Base-by-base conservation (phyloP, 2,113 vertebrate genomes). In the Microtus richardsoni region DNA sequence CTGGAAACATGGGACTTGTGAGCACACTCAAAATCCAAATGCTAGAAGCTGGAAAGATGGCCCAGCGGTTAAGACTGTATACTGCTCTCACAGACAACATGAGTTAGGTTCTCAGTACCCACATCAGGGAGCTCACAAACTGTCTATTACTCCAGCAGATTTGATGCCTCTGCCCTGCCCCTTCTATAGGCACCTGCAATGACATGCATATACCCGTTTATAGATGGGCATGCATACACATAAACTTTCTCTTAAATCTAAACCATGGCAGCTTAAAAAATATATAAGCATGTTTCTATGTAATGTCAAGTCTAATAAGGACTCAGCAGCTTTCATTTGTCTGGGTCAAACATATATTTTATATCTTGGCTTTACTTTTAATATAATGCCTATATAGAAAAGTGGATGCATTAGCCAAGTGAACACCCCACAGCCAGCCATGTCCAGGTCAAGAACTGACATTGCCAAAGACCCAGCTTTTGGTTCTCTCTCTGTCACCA, bases 321-420 rank as follows among this genome's bases (percentile, higher is more conserved):
- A 80, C 66, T 44, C 28, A 70, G 36, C 68, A 74, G 41, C 87
- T 95, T 95, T 62, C 16, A 26, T 91, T 89, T 89, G 19, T 95
- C 78, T 93, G 17, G 52, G 47, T 88, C 77, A n/a, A 36, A 26
- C n/a, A 41, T 58, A 2, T 73, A 77, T 52, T 30, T 10, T 73
- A 10, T 58, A 74, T 82, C 28, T 90, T 83, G 22, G 36, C n/a
- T 26, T 92, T 77, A 71, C 71, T 83, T 17, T 82, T 19, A 92
- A 54, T 68, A 30, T 54, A 16, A 21, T 39, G 33, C 5, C 28
- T 89, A 9, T 47, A 74, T 58, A 33, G n/a, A 73, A 95, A 88
- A 70, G 68, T 64, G 3, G 16, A 47, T 16, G 8, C 78, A 26
- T 60, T 79, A n/a, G 36, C 44, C 79, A 83, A 83, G 22, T 41